Evolutionary conservation across 2,888 invertebrate genomes (phyloP).

Genomic region (Leistus spinibarbis): DNA sequence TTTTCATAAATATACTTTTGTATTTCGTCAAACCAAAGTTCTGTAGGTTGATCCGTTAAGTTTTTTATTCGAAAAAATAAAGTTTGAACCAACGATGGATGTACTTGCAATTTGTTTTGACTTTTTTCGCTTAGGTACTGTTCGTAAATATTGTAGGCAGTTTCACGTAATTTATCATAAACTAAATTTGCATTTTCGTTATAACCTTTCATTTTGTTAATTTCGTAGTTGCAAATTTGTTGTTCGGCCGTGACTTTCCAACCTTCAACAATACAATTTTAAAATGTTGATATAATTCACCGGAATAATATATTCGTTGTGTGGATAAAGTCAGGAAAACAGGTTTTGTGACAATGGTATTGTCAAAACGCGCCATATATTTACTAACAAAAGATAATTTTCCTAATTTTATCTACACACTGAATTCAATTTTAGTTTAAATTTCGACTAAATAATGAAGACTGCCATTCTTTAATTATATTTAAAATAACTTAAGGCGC

Average conservation of each 20-base stretch:
- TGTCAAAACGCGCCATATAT: too few species aligned
- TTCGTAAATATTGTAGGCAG: conserved; percentile 75
- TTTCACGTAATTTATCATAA: conserved; percentile 62
- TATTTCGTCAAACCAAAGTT: conserved; percentile 84
- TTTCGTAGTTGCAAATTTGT: conserved; percentile 65
- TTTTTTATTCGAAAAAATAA: conserved; percentile 66
- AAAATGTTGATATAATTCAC: too few species aligned
- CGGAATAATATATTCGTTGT: too few species aligned
- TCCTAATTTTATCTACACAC: too few species aligned
- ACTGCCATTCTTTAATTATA: too few species aligned
- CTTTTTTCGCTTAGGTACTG: conserved; percentile 79
- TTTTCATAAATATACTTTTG: conserved; percentile 73
- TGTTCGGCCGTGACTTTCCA: conserved; percentile 75
- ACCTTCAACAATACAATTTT: conserved; percentile 52
- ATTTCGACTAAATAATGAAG: too few species aligned
- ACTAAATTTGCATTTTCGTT: conserved; percentile 54
- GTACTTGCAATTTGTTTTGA: conserved; percentile 66
- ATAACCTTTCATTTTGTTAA: conserved; percentile 57
- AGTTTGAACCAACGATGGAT: conserved; percentile 65
- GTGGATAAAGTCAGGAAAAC: too few species aligned
- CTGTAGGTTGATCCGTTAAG: conserved; percentile 65
- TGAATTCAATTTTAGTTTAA: too few species aligned
- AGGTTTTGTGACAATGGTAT: too few species aligned
- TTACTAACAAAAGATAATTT: too few species aligned
- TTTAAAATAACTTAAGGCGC: too few species aligned